Evolutionary conservation across 1,140 invertebrate species (phyloP).

Genomic region (Panulirus ornatus): DNA sequence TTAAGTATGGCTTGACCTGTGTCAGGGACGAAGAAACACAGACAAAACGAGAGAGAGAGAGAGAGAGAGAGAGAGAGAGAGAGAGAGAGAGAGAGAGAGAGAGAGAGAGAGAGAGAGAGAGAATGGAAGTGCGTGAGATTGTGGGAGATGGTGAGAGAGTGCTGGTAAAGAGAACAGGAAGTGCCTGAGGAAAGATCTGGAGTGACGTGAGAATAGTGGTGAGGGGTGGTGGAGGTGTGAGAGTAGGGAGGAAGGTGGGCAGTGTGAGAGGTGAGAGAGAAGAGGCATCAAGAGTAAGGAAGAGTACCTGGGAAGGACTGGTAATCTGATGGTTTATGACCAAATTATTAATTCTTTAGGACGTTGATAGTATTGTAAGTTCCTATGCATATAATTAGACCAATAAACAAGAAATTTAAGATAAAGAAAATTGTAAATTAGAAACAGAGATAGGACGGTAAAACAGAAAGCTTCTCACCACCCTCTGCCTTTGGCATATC

Average conservation of each 20-base stretch:
- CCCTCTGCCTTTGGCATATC: no score
- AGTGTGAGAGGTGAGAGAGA: background rate
- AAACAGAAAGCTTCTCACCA: no score
- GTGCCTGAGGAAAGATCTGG: background rate
- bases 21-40: background rate
- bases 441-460: no score
- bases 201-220: background rate
- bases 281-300: background rate
- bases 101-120: background rate
- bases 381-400: no score
- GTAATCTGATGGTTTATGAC: no score
- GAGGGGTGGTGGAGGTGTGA: background rate
- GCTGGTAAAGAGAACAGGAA: background rate
- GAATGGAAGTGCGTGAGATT: background rate
- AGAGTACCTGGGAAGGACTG: background rate
- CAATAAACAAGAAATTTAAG: no score
- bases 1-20: no score
- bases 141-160: background rate
- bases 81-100: conserved; percentile 11
- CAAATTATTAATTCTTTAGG: no score
- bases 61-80: background rate
- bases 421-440: no score
- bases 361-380: no score
- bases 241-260: background rate
- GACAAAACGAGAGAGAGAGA: background rate